Evolutionary conservation across 2,113 vertebrate genomes (phyloP), one percentile per base, ranked within the genome.

Genomic region (Poeciliopsis occidentalis): DNA sequence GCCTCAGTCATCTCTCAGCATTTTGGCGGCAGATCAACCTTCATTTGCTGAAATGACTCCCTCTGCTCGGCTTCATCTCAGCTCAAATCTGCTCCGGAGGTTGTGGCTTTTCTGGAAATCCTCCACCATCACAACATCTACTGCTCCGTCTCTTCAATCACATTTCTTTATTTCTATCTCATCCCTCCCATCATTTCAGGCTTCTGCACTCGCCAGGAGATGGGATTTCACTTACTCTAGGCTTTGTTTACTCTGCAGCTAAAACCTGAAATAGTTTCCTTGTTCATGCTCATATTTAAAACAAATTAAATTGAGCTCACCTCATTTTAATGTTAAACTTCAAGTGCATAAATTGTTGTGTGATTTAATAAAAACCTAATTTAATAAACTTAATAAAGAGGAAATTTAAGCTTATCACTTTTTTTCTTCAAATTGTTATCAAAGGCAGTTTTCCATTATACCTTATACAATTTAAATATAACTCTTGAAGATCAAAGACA

Each of bases 21-120:
- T 86, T 62, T 60, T 90, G 86, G 81, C 89, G 15, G 27, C 27
- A n/a, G 12, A 47, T 68, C 76, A 81, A 81, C 62, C 10, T 70
- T 22, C 75, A 67, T 65, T 64, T 62, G 1, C 47, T 64, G 76
- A 57, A 67, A 29, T 39, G n/a, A 22, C 60, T 81, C 30, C 66
- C 79, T 76, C 19, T 3, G n/a, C 66, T 79, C 61, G 4, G 31
- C 26, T 37, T 68, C 85, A 27, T 26, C 71, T 26, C 24, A 39
- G 51, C 78, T 74, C 57, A 82, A 65, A 39, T 93, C 84, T 80
- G 67, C 78, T 61, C 57, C 12, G 62, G 64, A 75, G 68, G 69
- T 87, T 89, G 77, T 44, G 76, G 77, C 78, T 79, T 71, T 10
- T 63, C 57, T 88, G 87, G 83, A 92, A 89, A 85, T 51, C 67